Evolutionary conservation across 2,888 invertebrate genomes (phyloP).

Genomic region (Pterostichus madidus): DNA sequence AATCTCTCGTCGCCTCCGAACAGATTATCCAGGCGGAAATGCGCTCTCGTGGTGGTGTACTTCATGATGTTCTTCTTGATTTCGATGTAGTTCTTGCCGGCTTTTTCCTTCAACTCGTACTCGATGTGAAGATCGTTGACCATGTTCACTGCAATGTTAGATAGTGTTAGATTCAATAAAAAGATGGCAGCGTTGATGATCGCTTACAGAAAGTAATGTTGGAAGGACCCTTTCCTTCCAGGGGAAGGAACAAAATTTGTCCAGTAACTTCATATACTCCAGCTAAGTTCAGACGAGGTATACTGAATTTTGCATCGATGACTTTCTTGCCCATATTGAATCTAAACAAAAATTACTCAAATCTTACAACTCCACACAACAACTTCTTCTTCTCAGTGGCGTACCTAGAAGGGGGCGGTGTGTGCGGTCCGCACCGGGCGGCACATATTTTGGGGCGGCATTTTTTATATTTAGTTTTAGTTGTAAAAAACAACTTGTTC

Average conservation of each 20-base stretch:
- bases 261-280: slow-evolving; percentile 51
- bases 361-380: no score
- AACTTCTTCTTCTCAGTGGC: no score
- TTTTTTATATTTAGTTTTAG: no score
- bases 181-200: not conserved
- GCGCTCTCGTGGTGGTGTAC: slow-evolving; percentile 68
- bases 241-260: slow-evolving; percentile 11
- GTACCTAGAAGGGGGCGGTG: no score
- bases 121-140: slow-evolving; percentile 64
- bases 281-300: slow-evolving; percentile 12
- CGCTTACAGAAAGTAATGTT: slow-evolving; percentile 53
- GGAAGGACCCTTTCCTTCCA: slow-evolving; percentile 52
- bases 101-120: slow-evolving; percentile 70
- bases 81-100: slow-evolving; percentile 70
- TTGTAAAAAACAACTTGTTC: no score
- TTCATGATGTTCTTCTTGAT: slow-evolving; percentile 14
- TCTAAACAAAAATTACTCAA: not conserved
- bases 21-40: slow-evolving; percentile 70
- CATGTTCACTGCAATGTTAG: slow-evolving; percentile 40
- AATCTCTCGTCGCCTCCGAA: slow-evolving; percentile 72
- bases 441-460: no score
- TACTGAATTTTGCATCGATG: slow-evolving; percentile 22
- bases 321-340: slow-evolving; percentile 53
- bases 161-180: slow-evolving; percentile 4
- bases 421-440: no score